Evolutionary conservation across 2,797 vertebrate genomes (phyloP).

Genomic region (Gobionotothen gibberifrons): DNA sequence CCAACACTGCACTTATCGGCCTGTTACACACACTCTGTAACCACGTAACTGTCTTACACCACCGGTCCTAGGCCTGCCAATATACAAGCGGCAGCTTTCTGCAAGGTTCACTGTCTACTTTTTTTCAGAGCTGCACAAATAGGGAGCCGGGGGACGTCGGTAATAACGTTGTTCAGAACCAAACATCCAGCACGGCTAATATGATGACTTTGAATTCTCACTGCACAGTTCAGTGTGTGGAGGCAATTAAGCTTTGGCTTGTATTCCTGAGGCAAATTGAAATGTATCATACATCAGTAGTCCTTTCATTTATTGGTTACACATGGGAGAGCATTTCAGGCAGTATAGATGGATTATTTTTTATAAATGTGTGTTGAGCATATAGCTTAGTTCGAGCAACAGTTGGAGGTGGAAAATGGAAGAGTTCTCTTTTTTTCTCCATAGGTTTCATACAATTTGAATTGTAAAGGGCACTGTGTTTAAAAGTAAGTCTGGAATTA

Average conservation of each 20-base stretch:
- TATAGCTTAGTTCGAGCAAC: constrained; percentile 11
- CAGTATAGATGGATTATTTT: constrained; percentile 24
- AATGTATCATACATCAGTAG: constrained; percentile 51
- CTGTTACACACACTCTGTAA: constrained; percentile 57
- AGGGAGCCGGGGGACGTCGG: constrained; percentile 25
- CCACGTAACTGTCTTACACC: constrained; percentile 57
- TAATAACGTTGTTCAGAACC: constrained; percentile 59
- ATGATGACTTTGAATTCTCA: constrained; percentile 60
- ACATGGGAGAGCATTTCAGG: constrained; percentile 32
- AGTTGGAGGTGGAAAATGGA: background rate
- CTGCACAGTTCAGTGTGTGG: constrained; percentile 37
- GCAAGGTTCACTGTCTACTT: constrained; percentile 33
- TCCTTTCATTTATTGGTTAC: constrained; percentile 40
- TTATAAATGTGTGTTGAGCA: constrained; percentile 31
- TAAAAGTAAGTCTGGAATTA: no score
- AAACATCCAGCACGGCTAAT: constrained; percentile 57
- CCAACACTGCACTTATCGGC: constrained; percentile 63
- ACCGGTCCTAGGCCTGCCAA: constrained; percentile 30
- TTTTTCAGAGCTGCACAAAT: constrained; percentile 53
- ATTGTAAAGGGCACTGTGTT: background rate
- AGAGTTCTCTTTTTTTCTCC: background rate
- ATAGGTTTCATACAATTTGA: background rate
- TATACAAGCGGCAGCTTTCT: constrained; percentile 52
- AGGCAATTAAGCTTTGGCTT: constrained; percentile 56
- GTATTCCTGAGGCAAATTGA: constrained; percentile 53